A percentile compares a stretch with the other conserved stretches of the same genome.
Evolutionary conservation across 1,140 invertebrate species (phyloP).

Genomic region (Cydia strobilella): DNA sequence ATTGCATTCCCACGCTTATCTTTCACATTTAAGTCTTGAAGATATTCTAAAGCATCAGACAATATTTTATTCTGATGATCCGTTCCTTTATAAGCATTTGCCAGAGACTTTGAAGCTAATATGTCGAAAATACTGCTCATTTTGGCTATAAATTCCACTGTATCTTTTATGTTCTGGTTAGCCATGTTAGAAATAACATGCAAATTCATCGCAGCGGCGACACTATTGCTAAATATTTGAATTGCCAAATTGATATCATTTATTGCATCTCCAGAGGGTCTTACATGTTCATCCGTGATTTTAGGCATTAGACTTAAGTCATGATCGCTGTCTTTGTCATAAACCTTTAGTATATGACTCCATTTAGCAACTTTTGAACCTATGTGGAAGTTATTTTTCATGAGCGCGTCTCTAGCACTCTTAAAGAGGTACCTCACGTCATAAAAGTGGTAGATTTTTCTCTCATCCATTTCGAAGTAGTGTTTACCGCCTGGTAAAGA

Average conservation of each 20-base stretch:
- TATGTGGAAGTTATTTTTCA: not conserved
- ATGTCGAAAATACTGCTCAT: not conserved
- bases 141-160: not conserved
- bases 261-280: not conserved
- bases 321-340: not conserved
- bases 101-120: not conserved
- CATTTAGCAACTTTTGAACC: not conserved
- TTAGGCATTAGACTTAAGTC: not conserved
- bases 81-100: not conserved
- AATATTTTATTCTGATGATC: not conserved
- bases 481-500: not conserved
- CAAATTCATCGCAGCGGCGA: not conserved
- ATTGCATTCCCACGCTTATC: not conserved
- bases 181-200: conserved; percentile 3
- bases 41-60: not conserved
- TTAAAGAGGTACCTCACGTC: not conserved
- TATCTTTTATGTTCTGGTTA: not conserved
- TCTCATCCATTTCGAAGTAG: not conserved
- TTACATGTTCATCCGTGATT: not conserved
- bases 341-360: conserved; percentile 4
- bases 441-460: not conserved
- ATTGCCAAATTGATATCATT: not conserved
- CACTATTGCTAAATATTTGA: not conserved
- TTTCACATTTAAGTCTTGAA: not conserved
- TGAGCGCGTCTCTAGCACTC: not conserved